A percentile compares a stretch with the other conserved stretches of the same genome.
Conservation (phyloP, 2,113 vertebrate species). For the Tylochromis polylepis region DNA sequence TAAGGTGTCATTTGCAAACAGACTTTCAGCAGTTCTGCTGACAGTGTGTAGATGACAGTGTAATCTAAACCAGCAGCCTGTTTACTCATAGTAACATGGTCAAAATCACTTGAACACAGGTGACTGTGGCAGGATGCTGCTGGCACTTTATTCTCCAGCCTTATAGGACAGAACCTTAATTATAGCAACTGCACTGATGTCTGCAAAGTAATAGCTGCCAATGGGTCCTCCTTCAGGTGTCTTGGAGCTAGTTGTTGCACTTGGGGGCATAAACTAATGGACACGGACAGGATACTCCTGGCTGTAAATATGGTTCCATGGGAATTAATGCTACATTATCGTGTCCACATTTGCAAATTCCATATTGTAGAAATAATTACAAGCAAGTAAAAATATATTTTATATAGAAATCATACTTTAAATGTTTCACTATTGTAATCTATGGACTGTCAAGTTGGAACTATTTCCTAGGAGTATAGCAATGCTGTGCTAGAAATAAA, state of each 20-base stretch:
- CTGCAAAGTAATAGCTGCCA: not conserved
- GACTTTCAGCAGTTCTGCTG: not conserved
- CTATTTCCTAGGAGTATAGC: not conserved
- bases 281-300: not conserved
- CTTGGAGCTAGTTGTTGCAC: not conserved
- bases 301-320: not conserved
- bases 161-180: not conserved
- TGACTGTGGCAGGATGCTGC: not conserved
- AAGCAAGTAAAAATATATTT: not conserved
- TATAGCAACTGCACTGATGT: slow-evolving; percentile 20
- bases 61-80: slow-evolving; percentile 17
- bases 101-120: not conserved
- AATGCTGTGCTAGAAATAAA: not conserved
- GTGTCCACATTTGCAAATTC: not conserved
- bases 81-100: not conserved
- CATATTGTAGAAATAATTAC: not conserved
- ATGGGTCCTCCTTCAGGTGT: not conserved
- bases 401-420: not conserved
- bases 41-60: not conserved
- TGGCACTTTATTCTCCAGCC: not conserved
- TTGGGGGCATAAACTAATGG: not conserved
- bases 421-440: not conserved
- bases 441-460: not conserved
- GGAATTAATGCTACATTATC: not conserved
- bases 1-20: not conserved